These are phyloP conservation scores for Molossus molossus DNA, from an alignment of 2,797 vertebrate species.

Conservation along the genomic window DNA sequence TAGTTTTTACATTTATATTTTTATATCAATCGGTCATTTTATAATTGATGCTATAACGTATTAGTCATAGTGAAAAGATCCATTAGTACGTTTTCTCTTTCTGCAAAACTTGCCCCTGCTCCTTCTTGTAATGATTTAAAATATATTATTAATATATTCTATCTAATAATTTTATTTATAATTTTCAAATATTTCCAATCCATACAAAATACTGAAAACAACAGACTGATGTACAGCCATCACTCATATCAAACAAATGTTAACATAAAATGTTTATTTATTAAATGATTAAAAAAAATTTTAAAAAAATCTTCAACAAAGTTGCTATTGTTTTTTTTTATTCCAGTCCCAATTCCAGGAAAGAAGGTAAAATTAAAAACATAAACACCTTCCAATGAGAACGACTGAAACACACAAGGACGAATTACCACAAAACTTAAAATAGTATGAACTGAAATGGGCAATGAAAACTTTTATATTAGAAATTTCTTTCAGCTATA, in stretches of 20 bases:
- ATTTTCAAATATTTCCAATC: constrained; percentile 24
- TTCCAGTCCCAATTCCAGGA: constrained; percentile 51
- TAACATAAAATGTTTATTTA: constrained; percentile 19
- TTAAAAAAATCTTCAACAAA: constrained; percentile 69
- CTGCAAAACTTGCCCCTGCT: not conserved
- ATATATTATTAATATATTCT: not conserved
- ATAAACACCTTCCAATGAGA: constrained; percentile 74
- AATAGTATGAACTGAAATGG: constrained; percentile 57
- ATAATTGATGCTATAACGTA: not conserved
- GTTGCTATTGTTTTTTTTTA: constrained; percentile 61
- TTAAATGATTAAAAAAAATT: constrained; percentile 50
- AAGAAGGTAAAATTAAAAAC: constrained; percentile 80
- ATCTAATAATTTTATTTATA: constrained; percentile 29
- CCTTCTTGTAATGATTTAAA: constrained; percentile 34
- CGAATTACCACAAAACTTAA: constrained; percentile 68
- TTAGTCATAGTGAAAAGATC: not conserved
- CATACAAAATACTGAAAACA: not conserved
- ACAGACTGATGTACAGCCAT: not conserved
- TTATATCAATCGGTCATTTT: constrained; percentile 43
- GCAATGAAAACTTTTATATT: constrained; percentile 73
- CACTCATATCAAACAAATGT: not conserved
- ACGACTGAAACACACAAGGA: constrained; percentile 72
- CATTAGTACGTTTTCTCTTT: not conserved
- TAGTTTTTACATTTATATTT: constrained; percentile 4
- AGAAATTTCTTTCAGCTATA: constrained; percentile 64